Evolutionary conservation across 2,888 invertebrate genomes (phyloP).

Genomic region (Formica aserva): DNA sequence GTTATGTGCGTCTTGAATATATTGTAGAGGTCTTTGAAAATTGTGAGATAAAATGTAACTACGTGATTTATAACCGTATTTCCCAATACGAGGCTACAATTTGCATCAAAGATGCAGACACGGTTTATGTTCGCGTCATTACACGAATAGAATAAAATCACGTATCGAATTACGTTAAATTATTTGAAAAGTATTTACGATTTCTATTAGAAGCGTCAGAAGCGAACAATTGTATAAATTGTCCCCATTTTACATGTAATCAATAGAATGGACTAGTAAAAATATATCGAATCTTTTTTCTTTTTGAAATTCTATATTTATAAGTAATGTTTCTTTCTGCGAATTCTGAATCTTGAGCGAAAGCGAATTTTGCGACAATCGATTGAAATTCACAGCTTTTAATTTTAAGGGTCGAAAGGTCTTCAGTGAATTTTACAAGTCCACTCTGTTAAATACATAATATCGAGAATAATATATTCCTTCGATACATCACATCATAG

Average conservation of each 20-base stretch:
- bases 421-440: neutral
- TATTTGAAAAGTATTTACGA: neutral
- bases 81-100: neutral
- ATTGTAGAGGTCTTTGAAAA: conserved; percentile 20
- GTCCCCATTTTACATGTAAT: neutral
- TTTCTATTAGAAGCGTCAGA: conserved; percentile 14
- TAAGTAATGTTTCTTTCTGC: neutral
- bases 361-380: neutral
- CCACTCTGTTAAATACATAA: neutral
- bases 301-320: neutral
- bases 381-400: neutral
- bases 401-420: neutral
- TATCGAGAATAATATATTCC: neutral
- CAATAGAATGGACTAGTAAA: neutral
- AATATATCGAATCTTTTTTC: neutral
- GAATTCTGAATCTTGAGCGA: neutral
- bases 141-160: neutral
- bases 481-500: neutral
- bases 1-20: conserved; percentile 11
- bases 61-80: neutral
- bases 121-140: neutral
- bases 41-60: neutral
- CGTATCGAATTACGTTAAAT: conserved; percentile 20
- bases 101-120: neutral
- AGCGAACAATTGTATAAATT: conserved; percentile 25